Conservation (phyloP, 1,140 invertebrate species). For the Drosophila orena region DNA sequence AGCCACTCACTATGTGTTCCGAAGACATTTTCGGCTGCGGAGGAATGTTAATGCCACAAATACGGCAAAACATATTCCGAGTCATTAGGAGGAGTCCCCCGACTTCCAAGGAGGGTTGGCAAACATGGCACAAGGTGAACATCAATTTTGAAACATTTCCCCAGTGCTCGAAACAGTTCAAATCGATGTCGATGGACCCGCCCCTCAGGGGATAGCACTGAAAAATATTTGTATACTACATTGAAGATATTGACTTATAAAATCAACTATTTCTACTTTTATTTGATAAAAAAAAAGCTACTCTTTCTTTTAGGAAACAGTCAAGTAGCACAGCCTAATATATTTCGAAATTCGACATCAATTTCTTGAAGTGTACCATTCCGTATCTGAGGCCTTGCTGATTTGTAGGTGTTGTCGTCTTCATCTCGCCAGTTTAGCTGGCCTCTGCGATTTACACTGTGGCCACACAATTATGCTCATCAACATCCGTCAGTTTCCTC, state of each 20-base stretch:
- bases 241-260: no score
- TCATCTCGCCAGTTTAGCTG: slow-evolving; percentile 18
- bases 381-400: slow-evolving; percentile 25
- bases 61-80: slow-evolving; percentile 66
- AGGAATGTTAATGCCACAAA: slow-evolving; percentile 76
- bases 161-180: slow-evolving; percentile 49
- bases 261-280: no score
- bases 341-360: fast-evolving
- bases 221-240: background rate
- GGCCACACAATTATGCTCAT: slow-evolving; percentile 80
- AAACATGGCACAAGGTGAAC: slow-evolving; percentile 67
- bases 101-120: slow-evolving; percentile 7
- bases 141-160: slow-evolving; percentile 79
- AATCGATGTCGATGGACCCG: slow-evolving; percentile 71
- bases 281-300: no score
- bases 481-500: slow-evolving; percentile 65
- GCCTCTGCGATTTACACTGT: slow-evolving; percentile 64
- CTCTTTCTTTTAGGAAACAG: no score
- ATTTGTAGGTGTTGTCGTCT: slow-evolving; percentile 60
- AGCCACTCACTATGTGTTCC: slow-evolving; percentile 10
- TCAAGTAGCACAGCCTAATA: no score
- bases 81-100: slow-evolving; percentile 53
- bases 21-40: slow-evolving; percentile 43
- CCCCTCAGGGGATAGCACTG: slow-evolving; percentile 53
- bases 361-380: slow-evolving; percentile 1